Conservation (phyloP, 1,140 invertebrate genomes). For the Pectinophora gossypiella region DNA sequence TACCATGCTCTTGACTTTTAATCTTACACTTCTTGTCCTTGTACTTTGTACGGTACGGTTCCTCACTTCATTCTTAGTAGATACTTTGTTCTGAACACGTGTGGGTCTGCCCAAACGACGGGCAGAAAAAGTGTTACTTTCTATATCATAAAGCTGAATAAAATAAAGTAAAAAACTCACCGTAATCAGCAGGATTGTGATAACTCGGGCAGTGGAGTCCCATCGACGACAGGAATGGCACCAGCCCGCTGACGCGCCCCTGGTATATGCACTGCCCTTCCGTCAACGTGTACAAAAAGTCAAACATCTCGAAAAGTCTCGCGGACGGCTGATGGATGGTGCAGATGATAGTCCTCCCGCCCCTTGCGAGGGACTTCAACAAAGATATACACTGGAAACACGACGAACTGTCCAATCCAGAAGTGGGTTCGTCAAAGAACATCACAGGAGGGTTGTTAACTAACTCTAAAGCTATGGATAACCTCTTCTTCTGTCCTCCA, state of each 20-base stretch:
- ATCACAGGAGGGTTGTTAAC: conserved; percentile 96
- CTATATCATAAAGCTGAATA: too few relatives aligned
- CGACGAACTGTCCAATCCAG: conserved; percentile 93
- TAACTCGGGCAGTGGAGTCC: conserved; percentile 93
- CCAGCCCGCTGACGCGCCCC: conserved; percentile 86
- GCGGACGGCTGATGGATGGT: conserved; percentile 98
- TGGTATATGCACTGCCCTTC: conserved; percentile 95
- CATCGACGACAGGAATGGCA: conserved; percentile 90
- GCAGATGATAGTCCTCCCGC: conserved; percentile 94
- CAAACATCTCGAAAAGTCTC: conserved; percentile 96
- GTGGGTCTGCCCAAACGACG: too few relatives aligned
- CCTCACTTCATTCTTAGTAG: too few relatives aligned
- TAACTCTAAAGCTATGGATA: conserved; percentile 92
- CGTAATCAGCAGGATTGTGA: conserved; percentile 97
- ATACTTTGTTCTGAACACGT: too few relatives aligned
- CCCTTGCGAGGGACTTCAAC: conserved; percentile 85
- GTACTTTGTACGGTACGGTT: too few relatives aligned
- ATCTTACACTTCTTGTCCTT: too few relatives aligned
- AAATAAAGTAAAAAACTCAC: too few relatives aligned
- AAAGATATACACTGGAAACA: conserved; percentile 93
- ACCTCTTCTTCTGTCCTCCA: conserved; percentile 93
- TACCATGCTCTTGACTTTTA: too few relatives aligned
- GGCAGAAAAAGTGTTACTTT: too few relatives aligned
- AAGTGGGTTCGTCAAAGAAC: conserved; percentile 99
- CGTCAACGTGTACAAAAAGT: conserved; percentile 91